Conservation (phyloP, 2,113 vertebrate genomes). For the Eleginops maclovinus region DNA sequence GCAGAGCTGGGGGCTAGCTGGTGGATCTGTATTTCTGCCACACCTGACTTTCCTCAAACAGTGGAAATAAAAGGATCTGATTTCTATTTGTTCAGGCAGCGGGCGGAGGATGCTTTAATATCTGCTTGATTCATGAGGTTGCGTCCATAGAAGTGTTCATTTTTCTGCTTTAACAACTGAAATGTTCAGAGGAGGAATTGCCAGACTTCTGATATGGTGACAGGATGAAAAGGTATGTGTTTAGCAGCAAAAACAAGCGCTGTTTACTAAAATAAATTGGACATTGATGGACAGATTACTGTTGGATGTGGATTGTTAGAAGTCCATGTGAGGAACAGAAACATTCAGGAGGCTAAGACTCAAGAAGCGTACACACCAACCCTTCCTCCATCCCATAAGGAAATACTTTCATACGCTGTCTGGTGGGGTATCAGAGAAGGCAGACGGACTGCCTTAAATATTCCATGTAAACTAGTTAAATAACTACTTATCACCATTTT, state of each 20-base stretch:
- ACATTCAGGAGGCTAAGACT: slow-evolving; percentile 40
- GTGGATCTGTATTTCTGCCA: not conserved
- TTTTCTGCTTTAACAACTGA: not conserved
- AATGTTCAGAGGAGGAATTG: not conserved
- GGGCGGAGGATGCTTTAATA: no score
- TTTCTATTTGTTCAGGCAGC: no score
- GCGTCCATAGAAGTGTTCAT: not conserved
- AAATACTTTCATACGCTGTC: not conserved
- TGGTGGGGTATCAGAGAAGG: no score
- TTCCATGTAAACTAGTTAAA: no score
- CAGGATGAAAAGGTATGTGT: not conserved
- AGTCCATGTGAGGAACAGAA: slow-evolving; percentile 8
- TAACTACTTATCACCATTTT: no score
- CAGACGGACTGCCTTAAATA: no score
- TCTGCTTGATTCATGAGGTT: not conserved
- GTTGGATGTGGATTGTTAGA: not conserved
- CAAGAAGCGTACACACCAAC: not conserved
- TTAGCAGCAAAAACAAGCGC: not conserved
- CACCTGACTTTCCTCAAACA: no score
- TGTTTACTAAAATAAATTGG: not conserved
- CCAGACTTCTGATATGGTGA: slow-evolving; percentile 4
- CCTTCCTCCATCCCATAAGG: slow-evolving; percentile 1
- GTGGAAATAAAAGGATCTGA: no score
- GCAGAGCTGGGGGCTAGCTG: not conserved
- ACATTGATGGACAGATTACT: not conserved